Conservation (phyloP, 2,888 invertebrate species). For the Melipona bicolor region DNA sequence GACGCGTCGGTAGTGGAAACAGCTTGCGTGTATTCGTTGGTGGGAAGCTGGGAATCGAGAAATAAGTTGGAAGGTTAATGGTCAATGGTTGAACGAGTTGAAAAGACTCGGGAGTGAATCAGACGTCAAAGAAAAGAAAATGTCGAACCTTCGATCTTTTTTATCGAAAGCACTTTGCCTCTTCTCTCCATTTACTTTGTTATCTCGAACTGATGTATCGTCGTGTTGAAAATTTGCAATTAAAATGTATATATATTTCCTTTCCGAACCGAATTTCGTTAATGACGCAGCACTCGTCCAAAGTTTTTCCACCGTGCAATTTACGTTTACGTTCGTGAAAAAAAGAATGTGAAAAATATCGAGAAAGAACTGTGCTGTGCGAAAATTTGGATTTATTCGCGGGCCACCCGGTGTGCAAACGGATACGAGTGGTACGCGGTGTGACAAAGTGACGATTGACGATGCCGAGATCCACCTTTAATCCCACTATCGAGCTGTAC, state of each 20-base stretch:
- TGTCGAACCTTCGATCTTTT: background rate
- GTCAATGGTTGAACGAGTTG: background rate
- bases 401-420: slow-evolving; percentile 59
- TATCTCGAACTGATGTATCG: background rate
- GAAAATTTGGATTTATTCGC: background rate
- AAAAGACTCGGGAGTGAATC: background rate
- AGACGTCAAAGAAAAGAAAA: background rate
- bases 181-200: background rate
- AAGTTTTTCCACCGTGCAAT: too few species aligned
- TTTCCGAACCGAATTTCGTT: too few species aligned
- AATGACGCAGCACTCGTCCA: too few species aligned
- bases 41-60: too few species aligned
- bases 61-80: too few species aligned
- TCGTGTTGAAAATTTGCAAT: too few species aligned
- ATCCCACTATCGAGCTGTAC: slow-evolving; percentile 43
- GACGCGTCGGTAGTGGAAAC: background rate
- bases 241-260: too few species aligned
- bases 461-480: slow-evolving; percentile 62
- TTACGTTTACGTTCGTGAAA: too few species aligned
- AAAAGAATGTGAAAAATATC: too few species aligned
- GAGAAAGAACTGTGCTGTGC: too few species aligned
- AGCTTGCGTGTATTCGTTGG: too few species aligned
- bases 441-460: slow-evolving; percentile 76
- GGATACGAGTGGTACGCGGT: slow-evolving; percentile 49
- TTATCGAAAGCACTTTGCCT: background rate